phyloP scores from a whole-genome alignment of 2,888 invertebrate genomes.

The Esperia sulphurella region DNA sequence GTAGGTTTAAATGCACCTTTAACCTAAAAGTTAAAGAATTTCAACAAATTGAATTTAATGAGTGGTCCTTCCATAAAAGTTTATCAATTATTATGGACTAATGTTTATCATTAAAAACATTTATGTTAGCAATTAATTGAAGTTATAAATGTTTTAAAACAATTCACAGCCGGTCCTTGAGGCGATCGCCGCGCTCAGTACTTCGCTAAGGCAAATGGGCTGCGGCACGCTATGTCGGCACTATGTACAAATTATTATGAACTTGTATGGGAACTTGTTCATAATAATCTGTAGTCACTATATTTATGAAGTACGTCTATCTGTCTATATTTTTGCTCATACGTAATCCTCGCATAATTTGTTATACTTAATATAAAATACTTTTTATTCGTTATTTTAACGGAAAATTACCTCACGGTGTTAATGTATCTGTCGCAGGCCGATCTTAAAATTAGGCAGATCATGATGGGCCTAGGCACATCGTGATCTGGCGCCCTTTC shows the following conservation, averaged over 20 bases:
- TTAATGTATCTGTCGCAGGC: too few relatives aligned
- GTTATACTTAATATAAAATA: too few relatives aligned
- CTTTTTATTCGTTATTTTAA: too few relatives aligned
- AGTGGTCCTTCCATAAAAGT: background rate
- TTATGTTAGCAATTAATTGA: constrained; percentile 63
- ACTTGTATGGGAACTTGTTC: constrained; percentile 37
- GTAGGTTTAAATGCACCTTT: too few relatives aligned
- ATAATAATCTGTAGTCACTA: background rate
- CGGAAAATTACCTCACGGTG: too few relatives aligned
- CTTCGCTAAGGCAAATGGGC: constrained; percentile 41
- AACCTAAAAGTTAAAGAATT: background rate
- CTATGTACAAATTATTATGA: constrained; percentile 22
- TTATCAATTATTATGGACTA: constrained; percentile 9
- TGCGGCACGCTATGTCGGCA: constrained; percentile 47
- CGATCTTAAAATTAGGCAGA: too few relatives aligned
- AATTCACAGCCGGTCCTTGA: constrained; percentile 33
- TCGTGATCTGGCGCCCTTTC: too few relatives aligned
- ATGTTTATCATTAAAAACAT: constrained; percentile 57
- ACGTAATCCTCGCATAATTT: too few relatives aligned
- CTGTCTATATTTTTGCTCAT: too few relatives aligned
- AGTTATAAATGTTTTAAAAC: constrained; percentile 47
- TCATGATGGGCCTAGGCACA: too few relatives aligned
- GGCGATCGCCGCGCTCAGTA: constrained; percentile 34
- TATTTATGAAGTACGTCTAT: background rate
- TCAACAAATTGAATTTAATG: background rate